Percentiles rank a stretch among this genome's conserved stretches.
phyloP scores from a whole-genome alignment of 1,140 invertebrate genomes.

The Phenacoccus solenopsis region DNA sequence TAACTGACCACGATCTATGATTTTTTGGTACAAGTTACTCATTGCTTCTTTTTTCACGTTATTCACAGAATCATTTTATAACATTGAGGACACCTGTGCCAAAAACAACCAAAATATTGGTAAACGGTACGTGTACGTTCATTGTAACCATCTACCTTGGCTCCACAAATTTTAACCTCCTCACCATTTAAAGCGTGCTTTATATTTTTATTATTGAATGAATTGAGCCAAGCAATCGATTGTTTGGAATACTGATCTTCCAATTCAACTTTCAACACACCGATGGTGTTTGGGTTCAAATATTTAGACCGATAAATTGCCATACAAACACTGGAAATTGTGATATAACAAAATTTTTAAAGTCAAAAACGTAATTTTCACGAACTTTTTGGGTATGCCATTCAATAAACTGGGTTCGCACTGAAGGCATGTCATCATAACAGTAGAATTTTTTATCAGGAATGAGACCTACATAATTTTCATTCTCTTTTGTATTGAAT shows the following conservation, averaged over 20 bases:
- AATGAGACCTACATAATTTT: constrained; percentile 21
- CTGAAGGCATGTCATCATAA: constrained; percentile 15
- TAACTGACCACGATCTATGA: too few relatives aligned
- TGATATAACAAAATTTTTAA: not conserved
- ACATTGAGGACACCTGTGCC: too few relatives aligned
- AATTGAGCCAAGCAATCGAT: not conserved
- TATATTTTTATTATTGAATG: too few relatives aligned
- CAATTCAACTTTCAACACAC: not conserved
- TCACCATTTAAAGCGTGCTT: too few relatives aligned
- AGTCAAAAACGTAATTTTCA: constrained; percentile 20
- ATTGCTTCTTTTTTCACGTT: too few relatives aligned
- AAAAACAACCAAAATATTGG: too few relatives aligned
- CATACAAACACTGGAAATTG: not conserved
- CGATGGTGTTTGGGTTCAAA: not conserved
- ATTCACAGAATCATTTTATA: too few relatives aligned
- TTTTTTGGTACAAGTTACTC: too few relatives aligned
- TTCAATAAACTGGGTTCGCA: constrained; percentile 11
- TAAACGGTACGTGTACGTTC: too few relatives aligned
- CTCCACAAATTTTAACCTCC: too few relatives aligned
- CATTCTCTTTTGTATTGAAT: constrained; percentile 19
- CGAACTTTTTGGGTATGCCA: constrained; percentile 18
- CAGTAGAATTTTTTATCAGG: constrained; percentile 20
- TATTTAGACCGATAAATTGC: not conserved
- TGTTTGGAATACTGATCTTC: not conserved
- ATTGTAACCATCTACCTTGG: too few relatives aligned